A percentile compares a stretch with the other conserved stretches of the same genome.
Conservation (phyloP, 2,113 vertebrate genomes). For the Struthio camelus region DNA sequence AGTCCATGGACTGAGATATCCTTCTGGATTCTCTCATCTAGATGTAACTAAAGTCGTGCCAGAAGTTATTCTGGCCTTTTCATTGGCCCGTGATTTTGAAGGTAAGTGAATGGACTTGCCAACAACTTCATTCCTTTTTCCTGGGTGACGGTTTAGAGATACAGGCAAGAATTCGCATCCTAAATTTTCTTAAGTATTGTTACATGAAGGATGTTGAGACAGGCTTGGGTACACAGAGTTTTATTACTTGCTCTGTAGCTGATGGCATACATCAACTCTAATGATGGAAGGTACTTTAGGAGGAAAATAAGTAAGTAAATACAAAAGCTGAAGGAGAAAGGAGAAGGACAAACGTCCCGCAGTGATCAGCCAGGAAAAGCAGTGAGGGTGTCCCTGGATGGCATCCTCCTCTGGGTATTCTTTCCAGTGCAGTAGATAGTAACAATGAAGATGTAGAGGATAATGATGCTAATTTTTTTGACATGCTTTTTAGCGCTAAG, state of each 20-base stretch:
- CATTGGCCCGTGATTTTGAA: background rate
- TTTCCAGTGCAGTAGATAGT: background rate
- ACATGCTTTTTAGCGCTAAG: background rate
- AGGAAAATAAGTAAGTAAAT: background rate
- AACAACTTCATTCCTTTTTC: background rate
- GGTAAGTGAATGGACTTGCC: background rate
- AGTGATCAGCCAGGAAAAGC: background rate
- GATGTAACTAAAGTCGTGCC: background rate
- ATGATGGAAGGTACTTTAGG: background rate
- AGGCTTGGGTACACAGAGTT: background rate
- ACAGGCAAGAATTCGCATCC: background rate
- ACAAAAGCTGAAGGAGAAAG: background rate
- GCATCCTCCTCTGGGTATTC: background rate
- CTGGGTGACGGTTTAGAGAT: background rate
- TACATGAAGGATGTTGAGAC: background rate
- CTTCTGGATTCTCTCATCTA: background rate
- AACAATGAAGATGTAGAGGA: background rate
- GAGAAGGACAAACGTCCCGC: background rate
- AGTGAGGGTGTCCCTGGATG: background rate
- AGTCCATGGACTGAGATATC: background rate
- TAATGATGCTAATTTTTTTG: background rate
- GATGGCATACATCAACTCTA: too few species aligned
- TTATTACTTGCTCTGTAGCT: background rate
- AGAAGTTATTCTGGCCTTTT: background rate
- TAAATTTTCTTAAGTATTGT: background rate